Evolutionary conservation across 2,113 vertebrate species (phyloP).

Genomic region (Calidris pygmaea): DNA sequence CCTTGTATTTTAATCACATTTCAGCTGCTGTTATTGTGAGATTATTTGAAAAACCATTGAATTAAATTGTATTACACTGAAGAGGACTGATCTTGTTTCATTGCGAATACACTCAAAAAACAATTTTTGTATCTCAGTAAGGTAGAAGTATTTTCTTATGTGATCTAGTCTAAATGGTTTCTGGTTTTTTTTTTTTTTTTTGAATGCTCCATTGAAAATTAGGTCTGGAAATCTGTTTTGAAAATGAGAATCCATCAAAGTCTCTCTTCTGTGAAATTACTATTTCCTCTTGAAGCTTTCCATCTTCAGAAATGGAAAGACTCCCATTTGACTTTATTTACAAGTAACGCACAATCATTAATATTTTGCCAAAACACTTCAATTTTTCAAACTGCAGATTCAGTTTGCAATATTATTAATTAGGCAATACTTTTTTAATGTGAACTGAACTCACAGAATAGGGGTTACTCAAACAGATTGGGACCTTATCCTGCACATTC

Average conservation of each 20-base stretch:
- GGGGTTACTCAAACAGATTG: not conserved
- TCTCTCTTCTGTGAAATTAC: not conserved
- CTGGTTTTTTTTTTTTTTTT: not conserved
- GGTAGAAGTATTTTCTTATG: not conserved
- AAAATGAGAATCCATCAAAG: conserved; percentile 23
- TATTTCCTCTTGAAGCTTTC: not conserved
- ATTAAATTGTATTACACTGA: not conserved
- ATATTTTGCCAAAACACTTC: not conserved
- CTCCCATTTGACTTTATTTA: not conserved
- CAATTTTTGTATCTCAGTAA: not conserved
- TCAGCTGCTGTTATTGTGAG: not conserved
- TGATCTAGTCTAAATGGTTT: not conserved
- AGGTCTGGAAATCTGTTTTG: not conserved
- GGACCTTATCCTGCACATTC: not conserved
- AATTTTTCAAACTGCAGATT: not conserved
- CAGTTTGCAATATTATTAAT: not conserved
- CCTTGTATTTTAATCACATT: conserved; percentile 33
- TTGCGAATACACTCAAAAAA: not conserved
- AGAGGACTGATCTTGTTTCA: not conserved
- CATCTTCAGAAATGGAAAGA: not conserved
- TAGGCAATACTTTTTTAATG: not conserved
- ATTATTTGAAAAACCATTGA: not conserved
- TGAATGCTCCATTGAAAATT: not conserved
- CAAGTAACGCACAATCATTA: not conserved
- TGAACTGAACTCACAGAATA: not conserved